A percentile compares a stretch with the other conserved stretches of the same genome.
Conservation (phyloP, 2,888 invertebrate species). For the Pseudeuparius sepicola region DNA sequence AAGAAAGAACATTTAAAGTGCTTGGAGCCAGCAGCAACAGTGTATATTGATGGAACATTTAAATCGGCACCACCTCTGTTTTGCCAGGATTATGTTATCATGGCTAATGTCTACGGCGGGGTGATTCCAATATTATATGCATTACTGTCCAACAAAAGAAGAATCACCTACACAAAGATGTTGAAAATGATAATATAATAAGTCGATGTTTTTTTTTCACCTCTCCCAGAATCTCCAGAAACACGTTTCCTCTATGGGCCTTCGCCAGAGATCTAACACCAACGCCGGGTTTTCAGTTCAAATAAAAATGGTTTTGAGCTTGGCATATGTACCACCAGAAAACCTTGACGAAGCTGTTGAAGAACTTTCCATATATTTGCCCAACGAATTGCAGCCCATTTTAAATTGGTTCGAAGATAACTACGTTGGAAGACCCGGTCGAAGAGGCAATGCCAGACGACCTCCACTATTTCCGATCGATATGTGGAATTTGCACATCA, state of each 20-base stretch:
- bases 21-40: no score
- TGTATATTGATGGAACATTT: no score
- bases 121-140: no score
- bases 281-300: no score
- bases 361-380: neutral
- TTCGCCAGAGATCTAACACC: neutral
- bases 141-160: no score
- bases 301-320: neutral
- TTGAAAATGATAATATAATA: no score
- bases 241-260: neutral
- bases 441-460: slow-evolving; percentile 11
- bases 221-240: slow-evolving; percentile 2
- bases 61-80: no score
- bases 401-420: slow-evolving; percentile 7
- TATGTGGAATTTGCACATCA: slow-evolving; percentile 11
- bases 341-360: neutral
- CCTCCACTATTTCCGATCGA: slow-evolving; percentile 11
- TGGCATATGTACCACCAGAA: neutral
- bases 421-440: slow-evolving; percentile 2
- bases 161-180: no score
- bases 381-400: neutral
- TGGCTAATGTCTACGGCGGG: no score
- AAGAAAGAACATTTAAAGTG: no score
- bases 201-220: no score
- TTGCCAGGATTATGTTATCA: no score